phyloP scores from a whole-genome alignment of 2,888 invertebrate species.

The Cantharis rustica region DNA sequence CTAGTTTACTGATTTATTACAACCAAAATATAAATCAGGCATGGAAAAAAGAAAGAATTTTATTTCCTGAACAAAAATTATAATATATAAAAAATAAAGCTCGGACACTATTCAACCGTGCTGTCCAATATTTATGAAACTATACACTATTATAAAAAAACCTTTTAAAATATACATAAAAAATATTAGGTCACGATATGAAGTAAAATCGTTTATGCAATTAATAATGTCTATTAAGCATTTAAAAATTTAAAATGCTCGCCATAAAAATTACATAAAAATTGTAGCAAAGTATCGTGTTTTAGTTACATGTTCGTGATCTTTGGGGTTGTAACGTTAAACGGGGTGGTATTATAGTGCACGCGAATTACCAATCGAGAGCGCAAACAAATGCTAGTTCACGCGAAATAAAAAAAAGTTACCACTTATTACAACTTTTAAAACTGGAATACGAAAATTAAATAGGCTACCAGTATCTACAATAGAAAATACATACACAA shows the following conservation, averaged over 20 bases:
- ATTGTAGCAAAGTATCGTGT: conserved; percentile 49
- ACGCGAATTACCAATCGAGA: conserved; percentile 58
- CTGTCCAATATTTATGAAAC: neutral
- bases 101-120: neutral
- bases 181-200: neutral
- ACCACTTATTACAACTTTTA: conserved; percentile 54
- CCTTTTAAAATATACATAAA: neutral
- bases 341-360: conserved; percentile 55
- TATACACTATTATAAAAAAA: neutral
- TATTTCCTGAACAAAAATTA: neutral
- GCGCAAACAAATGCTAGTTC: conserved; percentile 58
- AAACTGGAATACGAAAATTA: conserved; percentile 50
- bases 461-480: conserved; percentile 38
- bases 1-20: neutral
- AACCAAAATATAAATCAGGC: neutral
- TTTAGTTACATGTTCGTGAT: conserved; percentile 51
- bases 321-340: conserved; percentile 55
- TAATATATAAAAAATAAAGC: neutral
- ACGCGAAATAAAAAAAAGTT: conserved; percentile 53
- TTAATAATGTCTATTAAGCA: conserved; percentile 11
- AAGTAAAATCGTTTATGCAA: conserved; percentile 3
- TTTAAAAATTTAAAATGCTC: conserved; percentile 19
- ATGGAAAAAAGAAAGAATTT: neutral
- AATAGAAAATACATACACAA: neutral
- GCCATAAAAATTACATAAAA: conserved; percentile 33